Percentiles rank a stretch among this genome's conserved stretches.
Conservation (phyloP, 2,888 invertebrate genomes). For the Dexiosoma caninum region DNA sequence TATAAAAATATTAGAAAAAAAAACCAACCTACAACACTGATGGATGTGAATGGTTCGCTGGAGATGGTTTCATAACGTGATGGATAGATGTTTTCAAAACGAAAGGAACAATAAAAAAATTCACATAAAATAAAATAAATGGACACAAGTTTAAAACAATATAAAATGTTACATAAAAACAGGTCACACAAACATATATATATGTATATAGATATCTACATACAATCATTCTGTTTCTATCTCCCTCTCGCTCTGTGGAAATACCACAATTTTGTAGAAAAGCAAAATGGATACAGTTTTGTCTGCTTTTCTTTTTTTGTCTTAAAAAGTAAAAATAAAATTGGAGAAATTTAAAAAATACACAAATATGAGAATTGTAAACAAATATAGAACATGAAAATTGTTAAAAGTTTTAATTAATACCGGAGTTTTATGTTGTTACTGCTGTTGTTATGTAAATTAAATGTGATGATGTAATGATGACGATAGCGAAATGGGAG, state of each 20-base stretch:
- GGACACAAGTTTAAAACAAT: conserved; percentile 32
- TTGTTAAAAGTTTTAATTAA: conserved; percentile 74
- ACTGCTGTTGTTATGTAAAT: conserved; percentile 47
- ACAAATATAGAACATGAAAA: conserved; percentile 56
- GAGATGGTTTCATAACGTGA: conserved; percentile 35
- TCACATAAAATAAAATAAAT: conserved; percentile 34
- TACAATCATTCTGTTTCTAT: too few species aligned
- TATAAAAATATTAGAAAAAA: conserved; percentile 12
- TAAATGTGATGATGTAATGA: conserved; percentile 12
- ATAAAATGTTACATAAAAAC: conserved; percentile 29
- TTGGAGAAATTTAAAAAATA: background rate
- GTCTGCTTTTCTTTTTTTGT: conserved; percentile 32
- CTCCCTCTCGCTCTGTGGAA: background rate
- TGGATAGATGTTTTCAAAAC: conserved; percentile 21
- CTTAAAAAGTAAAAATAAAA: background rate
- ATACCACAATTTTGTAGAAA: conserved; percentile 43
- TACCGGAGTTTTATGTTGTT: conserved; percentile 69
- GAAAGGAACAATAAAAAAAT: conserved; percentile 3
- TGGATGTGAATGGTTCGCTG: conserved; percentile 44
- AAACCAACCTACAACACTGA: conserved; percentile 36
- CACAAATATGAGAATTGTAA: conserved; percentile 52
- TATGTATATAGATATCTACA: background rate
- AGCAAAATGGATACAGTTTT: conserved; percentile 40
- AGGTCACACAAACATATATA: background rate
- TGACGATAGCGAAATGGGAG: too few species aligned